Evolutionary conservation across 2,797 vertebrate species (phyloP).

Genomic region (Bucorvus abyssinicus): DNA sequence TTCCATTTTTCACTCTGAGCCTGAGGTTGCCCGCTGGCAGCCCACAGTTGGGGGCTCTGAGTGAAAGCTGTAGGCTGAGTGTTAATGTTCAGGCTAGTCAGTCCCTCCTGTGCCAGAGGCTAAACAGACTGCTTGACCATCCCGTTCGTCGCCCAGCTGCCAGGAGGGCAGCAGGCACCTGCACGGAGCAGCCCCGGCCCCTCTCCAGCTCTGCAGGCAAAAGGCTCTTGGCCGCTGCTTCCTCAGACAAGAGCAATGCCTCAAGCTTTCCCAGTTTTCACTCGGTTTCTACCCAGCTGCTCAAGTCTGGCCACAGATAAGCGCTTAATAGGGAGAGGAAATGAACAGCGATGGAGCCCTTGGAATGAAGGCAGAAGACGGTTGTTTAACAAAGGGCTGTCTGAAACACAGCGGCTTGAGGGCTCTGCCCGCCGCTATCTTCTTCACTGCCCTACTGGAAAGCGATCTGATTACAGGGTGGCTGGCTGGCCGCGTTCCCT

Average conservation of each 20-base stretch:
- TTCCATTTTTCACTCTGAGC: not conserved
- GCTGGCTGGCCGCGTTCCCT: not conserved
- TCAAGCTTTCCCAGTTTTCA: not conserved
- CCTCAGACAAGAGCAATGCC: not conserved
- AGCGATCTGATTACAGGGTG: not conserved
- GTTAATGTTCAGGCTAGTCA: not conserved
- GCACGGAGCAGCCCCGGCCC: not conserved
- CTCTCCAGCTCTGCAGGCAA: not conserved
- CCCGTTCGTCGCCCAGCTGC: not conserved
- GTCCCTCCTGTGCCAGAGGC: not conserved
- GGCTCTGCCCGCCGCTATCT: not conserved
- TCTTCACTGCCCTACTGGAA: not conserved
- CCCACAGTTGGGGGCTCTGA: not conserved
- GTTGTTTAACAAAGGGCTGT: not conserved
- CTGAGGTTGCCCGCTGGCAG: not conserved
- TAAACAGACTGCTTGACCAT: not conserved
- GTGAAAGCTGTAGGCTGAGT: not conserved
- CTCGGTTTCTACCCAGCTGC: not conserved
- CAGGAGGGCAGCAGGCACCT: not conserved
- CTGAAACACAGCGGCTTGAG: not conserved
- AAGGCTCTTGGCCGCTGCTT: not conserved
- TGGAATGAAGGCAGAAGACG: not conserved
- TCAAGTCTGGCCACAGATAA: not conserved
- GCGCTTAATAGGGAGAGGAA: slow-evolving; percentile 4
- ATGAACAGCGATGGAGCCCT: not conserved